Conservation (phyloP, 37 sponge, comb jelly and placozoan species). For the Oscarella lobularis region DNA sequence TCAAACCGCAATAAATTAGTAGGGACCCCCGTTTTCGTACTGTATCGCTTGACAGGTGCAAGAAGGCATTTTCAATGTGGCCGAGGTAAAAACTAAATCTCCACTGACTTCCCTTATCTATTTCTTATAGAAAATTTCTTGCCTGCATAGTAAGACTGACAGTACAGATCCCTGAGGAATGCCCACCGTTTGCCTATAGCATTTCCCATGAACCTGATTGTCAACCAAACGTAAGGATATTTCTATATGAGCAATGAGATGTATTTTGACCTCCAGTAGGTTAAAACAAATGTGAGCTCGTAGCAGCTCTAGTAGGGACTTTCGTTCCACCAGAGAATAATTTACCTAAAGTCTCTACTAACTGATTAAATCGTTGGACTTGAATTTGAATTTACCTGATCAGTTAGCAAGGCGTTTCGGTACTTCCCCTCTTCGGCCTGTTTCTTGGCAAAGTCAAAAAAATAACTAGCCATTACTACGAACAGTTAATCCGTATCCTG, state of each 20-base stretch:
- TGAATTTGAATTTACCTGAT: neutral
- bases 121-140: neutral
- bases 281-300: neutral
- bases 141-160: neutral
- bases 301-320: neutral
- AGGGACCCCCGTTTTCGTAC: neutral
- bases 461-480: neutral
- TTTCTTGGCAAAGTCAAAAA: neutral
- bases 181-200: neutral
- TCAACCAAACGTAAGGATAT: no score
- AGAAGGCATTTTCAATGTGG: neutral
- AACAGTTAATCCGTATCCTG: neutral
- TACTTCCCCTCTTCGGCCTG: neutral
- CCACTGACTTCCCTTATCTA: neutral
- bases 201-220: neutral
- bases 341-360: neutral
- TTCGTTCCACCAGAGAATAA: neutral
- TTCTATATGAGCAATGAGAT: no score
- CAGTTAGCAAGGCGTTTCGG: neutral
- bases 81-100: neutral
- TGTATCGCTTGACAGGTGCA: neutral
- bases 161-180: neutral
- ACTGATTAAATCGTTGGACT: neutral
- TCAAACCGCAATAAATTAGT: neutral
- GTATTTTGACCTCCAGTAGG: neutral